Percentiles rank a stretch among this genome's conserved stretches.
These are phyloP conservation scores for Himalopsyche japonica DNA, from an alignment of 2,888 invertebrate species.

Conservation along the genomic window DNA sequence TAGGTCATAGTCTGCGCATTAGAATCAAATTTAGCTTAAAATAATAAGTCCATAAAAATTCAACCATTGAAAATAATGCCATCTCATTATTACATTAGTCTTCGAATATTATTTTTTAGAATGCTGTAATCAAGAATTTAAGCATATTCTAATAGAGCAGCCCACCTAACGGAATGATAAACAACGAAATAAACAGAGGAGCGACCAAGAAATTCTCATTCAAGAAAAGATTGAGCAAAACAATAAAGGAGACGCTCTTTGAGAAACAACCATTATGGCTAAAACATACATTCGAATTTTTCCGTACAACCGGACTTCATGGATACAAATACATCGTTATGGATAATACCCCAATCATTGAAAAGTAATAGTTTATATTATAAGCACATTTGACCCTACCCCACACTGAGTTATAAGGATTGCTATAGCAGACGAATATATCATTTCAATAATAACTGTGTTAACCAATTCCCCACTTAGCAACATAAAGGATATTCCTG, in stretches of 20 bases:
- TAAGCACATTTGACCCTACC: background rate
- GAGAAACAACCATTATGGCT: constrained; percentile 18
- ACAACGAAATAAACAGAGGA: background rate
- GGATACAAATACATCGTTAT: constrained; percentile 72
- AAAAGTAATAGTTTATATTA: constrained; percentile 54
- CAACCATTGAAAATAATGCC: no score
- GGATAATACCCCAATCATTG: constrained; percentile 57
- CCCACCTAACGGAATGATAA: background rate
- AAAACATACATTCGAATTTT: constrained; percentile 57
- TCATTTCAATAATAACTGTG: no score
- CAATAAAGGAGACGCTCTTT: background rate
- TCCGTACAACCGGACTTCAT: constrained; percentile 69
- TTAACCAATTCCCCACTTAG: no score
- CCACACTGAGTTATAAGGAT: no score
- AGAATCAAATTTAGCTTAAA: no score
- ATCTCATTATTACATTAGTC: background rate
- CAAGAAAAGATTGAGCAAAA: background rate
- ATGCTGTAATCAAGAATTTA: background rate
- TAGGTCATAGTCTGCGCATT: no score
- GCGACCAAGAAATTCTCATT: background rate
- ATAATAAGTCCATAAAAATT: no score
- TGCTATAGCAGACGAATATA: no score
- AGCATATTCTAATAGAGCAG: background rate
- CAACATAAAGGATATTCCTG: no score
- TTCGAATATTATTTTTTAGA: background rate